phyloP scores from a whole-genome alignment of 1,140 invertebrate species.

The Heliconius hewitsoni region DNA sequence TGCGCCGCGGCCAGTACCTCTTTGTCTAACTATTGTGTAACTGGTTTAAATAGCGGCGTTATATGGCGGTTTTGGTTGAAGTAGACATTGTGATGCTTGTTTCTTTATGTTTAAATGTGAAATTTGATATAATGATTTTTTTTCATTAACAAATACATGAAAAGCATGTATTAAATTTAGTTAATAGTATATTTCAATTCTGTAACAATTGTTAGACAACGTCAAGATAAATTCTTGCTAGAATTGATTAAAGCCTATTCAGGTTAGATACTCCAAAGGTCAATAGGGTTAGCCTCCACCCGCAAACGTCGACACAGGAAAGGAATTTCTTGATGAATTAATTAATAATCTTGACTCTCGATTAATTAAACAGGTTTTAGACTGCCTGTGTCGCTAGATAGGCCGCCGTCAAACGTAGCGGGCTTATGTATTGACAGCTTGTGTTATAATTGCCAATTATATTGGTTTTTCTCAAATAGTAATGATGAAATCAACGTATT shows the following conservation, averaged over 20 bases:
- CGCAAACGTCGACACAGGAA: constrained; percentile 17
- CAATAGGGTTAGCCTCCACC: neutral
- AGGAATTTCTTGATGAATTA: constrained; percentile 17
- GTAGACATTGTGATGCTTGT: neutral
- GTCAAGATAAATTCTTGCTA: constrained; percentile 9
- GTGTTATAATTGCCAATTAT: too few species aligned
- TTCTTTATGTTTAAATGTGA: too few species aligned
- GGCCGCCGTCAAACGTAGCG: too few species aligned
- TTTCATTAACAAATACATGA: too few species aligned
- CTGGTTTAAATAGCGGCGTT: neutral
- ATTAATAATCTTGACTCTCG: constrained; percentile 14
- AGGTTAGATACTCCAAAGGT: constrained; percentile 15
- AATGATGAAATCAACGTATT: too few species aligned
- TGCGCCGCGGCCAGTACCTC: neutral
- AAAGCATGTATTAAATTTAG: too few species aligned
- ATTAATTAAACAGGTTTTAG: constrained; percentile 15
- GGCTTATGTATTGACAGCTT: too few species aligned
- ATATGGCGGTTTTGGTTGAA: neutral
- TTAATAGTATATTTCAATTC: neutral
- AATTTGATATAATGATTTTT: too few species aligned
- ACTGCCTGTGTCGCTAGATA: too few species aligned
- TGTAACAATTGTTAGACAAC: neutral
- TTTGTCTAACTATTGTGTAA: neutral
- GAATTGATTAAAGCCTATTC: constrained; percentile 16
- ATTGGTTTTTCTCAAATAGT: too few species aligned